Base-by-base conservation (phyloP, 2,113 vertebrate species). In the Theristicus caerulescens region DNA sequence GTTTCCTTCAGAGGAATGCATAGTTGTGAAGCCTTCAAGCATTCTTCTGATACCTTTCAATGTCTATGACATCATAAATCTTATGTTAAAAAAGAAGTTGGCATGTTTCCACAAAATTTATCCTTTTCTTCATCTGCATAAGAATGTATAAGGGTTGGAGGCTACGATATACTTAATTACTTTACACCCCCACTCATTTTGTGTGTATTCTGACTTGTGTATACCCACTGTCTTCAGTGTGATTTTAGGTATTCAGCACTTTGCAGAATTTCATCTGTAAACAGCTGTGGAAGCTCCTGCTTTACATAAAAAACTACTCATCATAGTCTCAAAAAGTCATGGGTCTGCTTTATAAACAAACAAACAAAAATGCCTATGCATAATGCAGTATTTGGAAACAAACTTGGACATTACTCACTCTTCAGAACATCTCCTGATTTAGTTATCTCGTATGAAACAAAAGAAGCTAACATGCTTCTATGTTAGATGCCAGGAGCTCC, bases 301-400 rank as follows among this genome's bases (percentile, higher is more conserved):
- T 95, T 96, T 92, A 67, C 12, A 38, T 92, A 79, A 86, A 81
- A 81, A 71, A 2, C 47, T 83, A 24, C 47, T 86, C 61, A 70
- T 94, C 77, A 8, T 64, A 78, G 72, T 64, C 67, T 82, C 77
- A 82, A 54, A 85, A 93, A 93, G 82, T 83, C 67, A 89, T 7
- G n/a, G 47, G 29, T 88, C 73, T 86, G 65, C 38, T 94, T 90
- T 93, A 83, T 90, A 94, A 97, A 95, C 61, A 94, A 94, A 65
- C 57, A 91, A 88, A 80, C 58, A 73, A 82, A 90, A 86, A 64
- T 78, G 44, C 7, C 34, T 67, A 10, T 57, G 32, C 83, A 73
- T 91, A 84, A 89, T 91, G 61, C 31, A 42, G 72, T 72, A 46
- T 96, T 95, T 96, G 57, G 83, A 96, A 94, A 94, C 72, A 94